Evolutionary conservation across 2,888 invertebrate genomes (phyloP), one percentile per base, ranked within the genome.

Genomic region (Cephus pulcher): DNA sequence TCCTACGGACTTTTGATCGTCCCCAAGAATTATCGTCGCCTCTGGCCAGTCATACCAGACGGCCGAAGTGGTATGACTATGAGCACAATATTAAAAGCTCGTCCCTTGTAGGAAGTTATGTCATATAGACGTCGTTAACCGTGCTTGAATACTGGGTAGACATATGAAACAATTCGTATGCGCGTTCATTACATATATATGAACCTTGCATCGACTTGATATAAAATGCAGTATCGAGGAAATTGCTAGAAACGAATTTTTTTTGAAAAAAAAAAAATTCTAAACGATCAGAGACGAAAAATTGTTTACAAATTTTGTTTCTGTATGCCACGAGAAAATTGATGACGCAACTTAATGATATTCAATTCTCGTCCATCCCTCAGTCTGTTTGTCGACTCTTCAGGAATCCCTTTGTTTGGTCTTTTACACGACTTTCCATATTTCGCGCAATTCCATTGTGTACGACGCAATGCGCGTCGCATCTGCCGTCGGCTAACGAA

Each of bases 1-100:
- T 89, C 87, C 83, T 85, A 85, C 85, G 84, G 90, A 89, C 89
- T 90, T 85, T 86, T 89, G 89, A 89, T 90, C 86, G 85, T 83
- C 81, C 83, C 79, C 80, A 86, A 90, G 88, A 89, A 86, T 89
- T 89, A 89, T 89, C 80, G 86, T 86, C 83, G 85, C 78, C 30
- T 73, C 34, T 74, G 35, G 23, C 74, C 74, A 74, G 74, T 74
- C 74, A 37, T 74, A 37, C 74, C 35, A 74, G 74, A 74, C 74
- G 30, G 37, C 23, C 35, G 33, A 34, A 34, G 74, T 34, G 34
- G 73, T 75, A 37, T 34, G 69, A 75, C 33, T 33, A 35, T 70
- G 56, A 75, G 15, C 37, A 37, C 30, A 75, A 56, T 74, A 80
- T 73, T 76, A 76, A 81, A 71, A 69, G 76, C 75, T 77, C 77